A percentile compares a stretch with the other conserved stretches of the same genome.
These are phyloP conservation scores for Rugalucina vietnamica DNA, from an alignment of 2,888 invertebrate genomes.

Conservation along the genomic window DNA sequence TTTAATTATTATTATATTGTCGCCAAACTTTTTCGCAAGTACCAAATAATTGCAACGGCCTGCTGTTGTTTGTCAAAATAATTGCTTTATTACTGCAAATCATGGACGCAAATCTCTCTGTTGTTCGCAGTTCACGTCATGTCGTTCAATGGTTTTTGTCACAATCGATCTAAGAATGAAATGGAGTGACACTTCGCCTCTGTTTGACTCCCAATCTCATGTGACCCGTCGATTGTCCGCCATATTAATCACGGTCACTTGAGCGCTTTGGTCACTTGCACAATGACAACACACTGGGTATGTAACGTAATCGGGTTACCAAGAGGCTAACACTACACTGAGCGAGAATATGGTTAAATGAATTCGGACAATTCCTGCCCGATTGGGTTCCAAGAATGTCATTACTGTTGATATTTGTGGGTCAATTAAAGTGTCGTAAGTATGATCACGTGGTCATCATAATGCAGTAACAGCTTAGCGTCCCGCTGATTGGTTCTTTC, in stretches of 20 bases:
- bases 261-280: not conserved
- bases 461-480: not conserved
- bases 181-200: slow-evolving; percentile 8
- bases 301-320: not conserved
- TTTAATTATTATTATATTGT: too few species aligned
- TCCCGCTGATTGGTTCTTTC: slow-evolving; percentile 8
- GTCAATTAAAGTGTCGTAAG: slow-evolving; percentile 9
- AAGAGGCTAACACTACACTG: slow-evolving; percentile 12
- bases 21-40: not conserved
- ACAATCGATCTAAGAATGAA: not conserved
- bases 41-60: not conserved
- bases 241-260: not conserved
- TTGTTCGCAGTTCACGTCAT: not conserved
- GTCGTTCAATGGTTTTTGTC: not conserved
- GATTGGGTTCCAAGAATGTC: not conserved
- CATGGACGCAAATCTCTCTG: not conserved
- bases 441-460: not conserved
- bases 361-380: slow-evolving; percentile 3
- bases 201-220: slow-evolving; percentile 1
- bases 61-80: not conserved
- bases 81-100: not conserved
- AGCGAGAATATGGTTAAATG: not conserved
- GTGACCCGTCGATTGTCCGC: not conserved
- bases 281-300: not conserved
- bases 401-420: slow-evolving; percentile 11